phyloP scores from a whole-genome alignment of 2,113 vertebrate species.

The Larimichthys polyactis region DNA sequence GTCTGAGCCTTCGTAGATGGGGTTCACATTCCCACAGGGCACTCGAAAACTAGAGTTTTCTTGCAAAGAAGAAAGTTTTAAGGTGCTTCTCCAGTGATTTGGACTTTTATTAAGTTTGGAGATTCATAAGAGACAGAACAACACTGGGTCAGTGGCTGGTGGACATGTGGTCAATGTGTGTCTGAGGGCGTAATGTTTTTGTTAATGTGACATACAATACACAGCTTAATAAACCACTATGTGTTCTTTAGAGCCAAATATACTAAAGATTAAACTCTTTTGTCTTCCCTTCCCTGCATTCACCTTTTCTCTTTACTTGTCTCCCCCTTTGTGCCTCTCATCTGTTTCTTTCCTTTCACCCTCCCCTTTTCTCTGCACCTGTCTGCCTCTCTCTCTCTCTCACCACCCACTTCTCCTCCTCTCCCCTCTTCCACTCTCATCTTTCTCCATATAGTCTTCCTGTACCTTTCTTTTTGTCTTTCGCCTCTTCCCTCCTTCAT shows the following conservation, averaged over 20 bases:
- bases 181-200: too few species aligned
- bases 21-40: too few species aligned
- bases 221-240: neutral
- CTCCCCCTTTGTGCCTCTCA: neutral
- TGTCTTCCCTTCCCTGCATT: neutral
- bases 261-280: neutral
- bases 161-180: too few species aligned
- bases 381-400: neutral
- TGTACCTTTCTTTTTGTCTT: constrained; percentile 16
- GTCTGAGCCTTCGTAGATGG: too few species aligned
- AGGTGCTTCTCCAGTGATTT: neutral
- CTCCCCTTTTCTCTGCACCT: constrained; percentile 10
- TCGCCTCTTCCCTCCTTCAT: constrained; percentile 59
- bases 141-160: too few species aligned
- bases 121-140: too few species aligned
- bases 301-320: constrained; percentile 2
- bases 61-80: too few species aligned
- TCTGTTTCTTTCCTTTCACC: constrained; percentile 2
- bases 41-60: too few species aligned
- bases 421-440: constrained; percentile 14
- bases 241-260: neutral
- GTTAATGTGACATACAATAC: neutral
- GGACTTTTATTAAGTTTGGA: neutral
- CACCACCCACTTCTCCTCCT: constrained; percentile 1
- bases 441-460: constrained; percentile 19